Evolutionary conservation across 2,888 invertebrate species (phyloP), one percentile per base, ranked within the genome.

Genomic region (Thymelicus acteon): DNA sequence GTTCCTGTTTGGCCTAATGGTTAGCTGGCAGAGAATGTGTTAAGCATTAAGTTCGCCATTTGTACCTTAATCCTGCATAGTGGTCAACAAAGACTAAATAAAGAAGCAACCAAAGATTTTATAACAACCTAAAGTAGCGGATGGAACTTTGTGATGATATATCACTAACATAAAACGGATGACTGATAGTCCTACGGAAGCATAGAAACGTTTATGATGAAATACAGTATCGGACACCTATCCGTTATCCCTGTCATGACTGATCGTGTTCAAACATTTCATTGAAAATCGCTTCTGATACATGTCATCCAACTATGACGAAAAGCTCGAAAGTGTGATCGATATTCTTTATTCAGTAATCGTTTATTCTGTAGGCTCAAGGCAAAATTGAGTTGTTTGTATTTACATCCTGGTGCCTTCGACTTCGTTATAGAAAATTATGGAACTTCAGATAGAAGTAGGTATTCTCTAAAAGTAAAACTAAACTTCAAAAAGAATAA

Each of bases 191-290:
- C 57, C 7, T 12, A 37, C 10, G 57, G 57, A 57, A 57, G 57
- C n/a, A 37, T 37, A 57, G 57, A 37, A 57, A 57, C 57, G 57
- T 57, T 31, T 57, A 57, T 57, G 57, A 57, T 57, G 57, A 57
- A 57, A 57, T 57, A 57, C 57, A 12, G 57, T 57, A 57, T 57
- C 37, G 31, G 57, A 57, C 54, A 24, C 57, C 31, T 57, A 52
- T 52, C 19, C 10, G 7, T 52, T 37, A 57, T 13, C 31, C 13
- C 57, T 24, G 4, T 24, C 31, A 57, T 57, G 57, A 57, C 10
- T 54, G 54, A 54, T 54, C 54, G 54, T 6, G 31, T 57, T 37
- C 31, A 57, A 31, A 37, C 7, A 37, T 57, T 57, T 57, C 5
- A 57, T 37, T 57, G 31, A 57, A 57, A 57, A 13, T 57, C 6